Percentiles rank a stretch among this genome's conserved stretches.
Conservation (phyloP, 2,113 vertebrate genomes). For the Polypterus senegalus region DNA sequence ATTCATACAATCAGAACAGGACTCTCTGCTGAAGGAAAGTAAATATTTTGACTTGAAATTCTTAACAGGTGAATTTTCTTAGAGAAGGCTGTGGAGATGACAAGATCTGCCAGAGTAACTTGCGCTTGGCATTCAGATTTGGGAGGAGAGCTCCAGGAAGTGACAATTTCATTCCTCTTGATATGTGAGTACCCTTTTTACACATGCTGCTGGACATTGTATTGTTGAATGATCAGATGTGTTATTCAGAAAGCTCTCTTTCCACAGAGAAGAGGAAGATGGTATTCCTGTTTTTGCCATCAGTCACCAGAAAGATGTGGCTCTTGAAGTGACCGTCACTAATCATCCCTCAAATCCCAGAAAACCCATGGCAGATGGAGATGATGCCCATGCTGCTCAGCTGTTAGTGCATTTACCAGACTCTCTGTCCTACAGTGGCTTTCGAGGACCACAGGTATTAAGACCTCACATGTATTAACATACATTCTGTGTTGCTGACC, state of each 20-base stretch:
- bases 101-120: constrained; percentile 87
- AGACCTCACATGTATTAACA: too few relatives aligned
- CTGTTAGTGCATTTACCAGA: constrained; percentile 59
- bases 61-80: constrained; percentile 71
- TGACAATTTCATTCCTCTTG: constrained; percentile 64
- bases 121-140: constrained; percentile 67
- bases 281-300: constrained; percentile 61
- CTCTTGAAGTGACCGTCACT: constrained; percentile 66
- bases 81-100: constrained; percentile 80
- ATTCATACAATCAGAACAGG: too few relatives aligned
- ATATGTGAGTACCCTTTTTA: constrained; percentile 44
- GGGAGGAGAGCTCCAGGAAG: constrained; percentile 47
- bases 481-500: too few relatives aligned
- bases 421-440: constrained; percentile 59
- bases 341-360: constrained; percentile 66
- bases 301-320: constrained; percentile 71
- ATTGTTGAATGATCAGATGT: neutral
- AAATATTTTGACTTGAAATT: too few relatives aligned
- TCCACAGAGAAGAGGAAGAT: constrained; percentile 46
- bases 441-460: constrained; percentile 41
- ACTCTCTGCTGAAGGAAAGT: too few relatives aligned
- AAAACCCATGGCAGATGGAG: constrained; percentile 61
- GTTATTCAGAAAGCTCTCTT: neutral
- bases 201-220: neutral
- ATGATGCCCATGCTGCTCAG: constrained; percentile 78